Evolutionary conservation across 2,888 invertebrate species (phyloP).

Genomic region (Sesia bembeciformis): DNA sequence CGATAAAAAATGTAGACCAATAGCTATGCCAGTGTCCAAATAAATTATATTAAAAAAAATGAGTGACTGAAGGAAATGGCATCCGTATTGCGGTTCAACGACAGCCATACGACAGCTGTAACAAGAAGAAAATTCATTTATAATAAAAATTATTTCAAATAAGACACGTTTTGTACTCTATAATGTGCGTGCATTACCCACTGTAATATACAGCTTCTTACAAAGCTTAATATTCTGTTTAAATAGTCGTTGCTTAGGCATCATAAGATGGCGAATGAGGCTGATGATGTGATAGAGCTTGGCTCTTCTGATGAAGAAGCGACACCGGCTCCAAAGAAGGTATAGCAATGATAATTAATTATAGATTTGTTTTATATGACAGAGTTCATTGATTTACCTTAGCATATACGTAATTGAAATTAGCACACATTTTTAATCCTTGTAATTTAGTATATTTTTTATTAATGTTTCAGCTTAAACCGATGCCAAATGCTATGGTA

Average conservation of each 20-base stretch:
- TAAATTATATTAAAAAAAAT: too few relatives aligned
- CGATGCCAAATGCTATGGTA: constrained; percentile 53
- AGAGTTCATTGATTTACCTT: too few relatives aligned
- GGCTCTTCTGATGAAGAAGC: constrained; percentile 63
- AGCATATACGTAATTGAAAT: too few relatives aligned
- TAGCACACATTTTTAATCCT: too few relatives aligned
- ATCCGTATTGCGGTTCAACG: too few relatives aligned
- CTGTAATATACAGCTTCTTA: background rate
- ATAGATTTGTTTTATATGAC: background rate
- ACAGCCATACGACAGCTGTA: too few relatives aligned
- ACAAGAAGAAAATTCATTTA: too few relatives aligned
- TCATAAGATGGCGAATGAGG: constrained; percentile 40
- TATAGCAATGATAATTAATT: constrained; percentile 12
- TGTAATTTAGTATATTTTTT: background rate
- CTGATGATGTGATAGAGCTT: constrained; percentile 59
- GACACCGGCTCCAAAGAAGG: constrained; percentile 51
- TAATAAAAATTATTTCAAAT: too few relatives aligned
- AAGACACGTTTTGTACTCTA: background rate
- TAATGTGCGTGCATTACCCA: background rate
- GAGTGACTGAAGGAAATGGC: too few relatives aligned
- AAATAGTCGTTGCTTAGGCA: too few relatives aligned
- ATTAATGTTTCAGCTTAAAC: constrained; percentile 38
- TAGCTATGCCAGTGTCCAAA: too few relatives aligned
- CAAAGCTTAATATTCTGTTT: background rate
- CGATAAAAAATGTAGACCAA: too few relatives aligned